Percentiles rank a stretch among this genome's conserved stretches.
Conservation (phyloP, 2,113 vertebrate species). For the Percopsis transmontana region DNA sequence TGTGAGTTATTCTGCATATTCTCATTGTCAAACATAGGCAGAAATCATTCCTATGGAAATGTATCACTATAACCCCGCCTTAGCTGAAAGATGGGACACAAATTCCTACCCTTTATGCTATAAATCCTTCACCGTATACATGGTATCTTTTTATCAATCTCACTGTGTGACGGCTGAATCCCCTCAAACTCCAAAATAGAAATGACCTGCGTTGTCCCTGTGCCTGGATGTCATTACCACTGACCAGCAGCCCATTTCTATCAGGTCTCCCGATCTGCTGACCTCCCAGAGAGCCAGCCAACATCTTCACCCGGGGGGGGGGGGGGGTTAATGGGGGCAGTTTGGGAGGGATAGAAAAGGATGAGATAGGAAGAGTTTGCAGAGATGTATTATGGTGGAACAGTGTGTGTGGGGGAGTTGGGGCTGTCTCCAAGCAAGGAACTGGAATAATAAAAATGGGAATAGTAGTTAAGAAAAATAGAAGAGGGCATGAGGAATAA, state of each 20-base stretch:
- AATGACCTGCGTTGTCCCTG: constrained; percentile 61
- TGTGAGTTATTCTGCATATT: constrained; percentile 57
- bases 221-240: constrained; percentile 72
- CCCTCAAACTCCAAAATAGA: constrained; percentile 49
- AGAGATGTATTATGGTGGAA: constrained; percentile 21
- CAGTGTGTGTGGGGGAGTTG: neutral
- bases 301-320: constrained; percentile 14
- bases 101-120: constrained; percentile 34
- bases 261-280: constrained; percentile 43
- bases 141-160: constrained; percentile 51
- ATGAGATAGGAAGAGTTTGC: constrained; percentile 5
- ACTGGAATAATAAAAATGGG: too few relatives aligned
- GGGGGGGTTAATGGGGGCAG: constrained; percentile 8
- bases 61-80: constrained; percentile 26
- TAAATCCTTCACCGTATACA: constrained; percentile 22
- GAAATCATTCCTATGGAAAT: constrained; percentile 44
- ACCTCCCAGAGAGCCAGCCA: constrained; percentile 63
- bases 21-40: constrained; percentile 37
- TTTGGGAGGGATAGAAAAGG: constrained; percentile 18
- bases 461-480: too few relatives aligned
- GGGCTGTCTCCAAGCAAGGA: too few relatives aligned
- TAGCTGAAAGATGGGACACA: constrained; percentile 37
- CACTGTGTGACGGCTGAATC: constrained; percentile 32
- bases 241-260: constrained; percentile 73
- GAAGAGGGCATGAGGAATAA: too few relatives aligned